phyloP scores from a whole-genome alignment of 2,797 vertebrate genomes.

The Eupleurogrammus muticus region DNA sequence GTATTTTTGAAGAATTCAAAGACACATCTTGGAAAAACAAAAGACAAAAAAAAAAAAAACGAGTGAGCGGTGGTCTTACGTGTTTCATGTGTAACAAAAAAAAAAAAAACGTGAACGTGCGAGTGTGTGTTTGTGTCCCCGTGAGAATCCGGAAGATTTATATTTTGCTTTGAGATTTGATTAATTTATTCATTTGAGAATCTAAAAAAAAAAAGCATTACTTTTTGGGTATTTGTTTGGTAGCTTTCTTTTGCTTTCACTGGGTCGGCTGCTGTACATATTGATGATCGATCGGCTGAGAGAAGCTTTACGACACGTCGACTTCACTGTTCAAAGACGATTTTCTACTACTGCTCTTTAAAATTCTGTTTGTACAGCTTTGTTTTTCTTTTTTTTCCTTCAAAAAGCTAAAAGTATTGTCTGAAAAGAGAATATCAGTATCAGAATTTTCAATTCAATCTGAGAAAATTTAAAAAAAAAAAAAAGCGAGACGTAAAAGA shows the following conservation, averaged over 20 bases:
- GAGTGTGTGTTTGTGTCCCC: slow-evolving; percentile 45
- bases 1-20: slow-evolving; percentile 59
- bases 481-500: slow-evolving; percentile 25
- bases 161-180: slow-evolving; percentile 61
- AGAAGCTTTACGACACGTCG: slow-evolving; percentile 55
- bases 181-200: slow-evolving; percentile 65
- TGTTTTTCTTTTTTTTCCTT: slow-evolving; percentile 42
- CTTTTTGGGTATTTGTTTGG: slow-evolving; percentile 75
- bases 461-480: slow-evolving; percentile 26
- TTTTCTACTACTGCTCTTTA: slow-evolving; percentile 66
- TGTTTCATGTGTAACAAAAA: slow-evolving; percentile 54
- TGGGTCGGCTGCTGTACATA: slow-evolving; percentile 33
- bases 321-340: slow-evolving; percentile 54
- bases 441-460: slow-evolving; percentile 58
- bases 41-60: slow-evolving; percentile 14
- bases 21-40: slow-evolving; percentile 28
- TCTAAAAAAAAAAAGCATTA: slow-evolving; percentile 65
- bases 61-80: slow-evolving; percentile 43
- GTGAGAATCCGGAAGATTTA: slow-evolving; percentile 54
- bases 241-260: slow-evolving; percentile 47
- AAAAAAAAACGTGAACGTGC: slow-evolving; percentile 55
- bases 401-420: slow-evolving; percentile 36
- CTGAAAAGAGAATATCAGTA: slow-evolving; percentile 43
- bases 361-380: slow-evolving; percentile 46
- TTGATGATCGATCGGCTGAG: too few relatives aligned